A percentile compares a stretch with the other conserved stretches of the same genome.
Evolutionary conservation across 2,113 vertebrate species (phyloP).

Genomic region (Acanthisitta chloris): DNA sequence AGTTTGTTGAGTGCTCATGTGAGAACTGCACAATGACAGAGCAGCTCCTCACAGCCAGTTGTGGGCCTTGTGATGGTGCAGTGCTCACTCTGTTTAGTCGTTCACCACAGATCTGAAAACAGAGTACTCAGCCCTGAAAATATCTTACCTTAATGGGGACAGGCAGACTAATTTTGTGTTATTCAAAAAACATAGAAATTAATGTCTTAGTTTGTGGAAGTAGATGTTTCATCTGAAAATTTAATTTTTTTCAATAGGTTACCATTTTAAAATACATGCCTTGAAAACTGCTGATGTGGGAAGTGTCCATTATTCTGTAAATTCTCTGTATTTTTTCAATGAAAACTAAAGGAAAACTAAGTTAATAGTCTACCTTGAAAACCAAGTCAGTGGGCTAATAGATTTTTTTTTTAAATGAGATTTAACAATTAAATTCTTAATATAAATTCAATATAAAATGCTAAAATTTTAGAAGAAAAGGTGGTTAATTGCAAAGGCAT

Average conservation of each 20-base stretch:
- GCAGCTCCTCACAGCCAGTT: neutral
- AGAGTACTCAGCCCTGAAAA: neutral
- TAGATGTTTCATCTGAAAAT: slow-evolving; percentile 36
- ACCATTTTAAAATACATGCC: neutral
- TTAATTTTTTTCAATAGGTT: neutral
- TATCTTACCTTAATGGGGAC: neutral
- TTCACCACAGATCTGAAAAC: neutral
- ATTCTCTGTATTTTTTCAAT: neutral
- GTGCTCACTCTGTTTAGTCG: neutral
- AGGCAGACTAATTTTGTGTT: slow-evolving; percentile 8
- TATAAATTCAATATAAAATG: neutral
- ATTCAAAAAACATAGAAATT: neutral
- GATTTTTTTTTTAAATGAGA: neutral
- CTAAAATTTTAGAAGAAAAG: neutral
- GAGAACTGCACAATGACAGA: neutral
- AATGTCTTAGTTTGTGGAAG: neutral
- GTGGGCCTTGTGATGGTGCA: slow-evolving; percentile 16
- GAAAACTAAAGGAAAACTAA: neutral
- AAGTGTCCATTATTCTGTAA: slow-evolving; percentile 25
- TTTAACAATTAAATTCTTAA: neutral
- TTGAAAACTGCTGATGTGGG: neutral
- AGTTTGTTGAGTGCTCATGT: neutral
- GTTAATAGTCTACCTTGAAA: neutral
- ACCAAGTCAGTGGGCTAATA: neutral
- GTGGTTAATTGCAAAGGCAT: neutral